Base-by-base conservation (phyloP, 2,797 vertebrate genomes). In the Gymnodraco acuticeps region DNA sequence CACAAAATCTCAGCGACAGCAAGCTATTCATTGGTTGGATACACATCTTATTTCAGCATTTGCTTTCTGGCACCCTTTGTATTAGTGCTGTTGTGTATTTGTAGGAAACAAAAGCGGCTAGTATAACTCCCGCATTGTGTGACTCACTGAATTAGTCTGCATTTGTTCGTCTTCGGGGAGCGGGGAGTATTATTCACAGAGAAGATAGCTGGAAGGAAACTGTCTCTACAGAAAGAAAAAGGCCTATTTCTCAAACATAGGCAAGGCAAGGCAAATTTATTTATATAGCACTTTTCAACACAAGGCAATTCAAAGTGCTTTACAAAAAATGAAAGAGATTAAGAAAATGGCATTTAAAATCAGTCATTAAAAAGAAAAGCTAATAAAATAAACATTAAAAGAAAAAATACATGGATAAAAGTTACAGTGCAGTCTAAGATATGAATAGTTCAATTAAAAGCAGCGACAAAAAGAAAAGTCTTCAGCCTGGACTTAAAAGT, bases 91-190 rank as follows among this genome's bases (percentile, higher is more conserved):
- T 50, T 54, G 78, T 70, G 70, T 70, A 4, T 82, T 73, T 56
- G 45, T 43, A 12, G 51, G 53, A 66, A 73, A 85, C 64, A 81
- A 81, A 79, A 51, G 80, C 13, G 45, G 62, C 56, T 90, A 86
- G 75, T 68, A 13, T 77, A 81, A 87, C 78, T 70, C 52, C 5
- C 13, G 53, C 73, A 59, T 52, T 54, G 79, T 74, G 76, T 72
- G 46, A 64, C 61, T 66, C 56, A 84, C 55, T 78, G 80, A 87
- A 84, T 84, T 76, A 59, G 75, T 55, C 5, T 45, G 43, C 72
- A 83, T 38, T 78, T 83, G 75, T 83, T 74, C 33, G 70, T 80
- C 82, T 43, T 64, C 52, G 0, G 76, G 77, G 76, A 83, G 48
- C 1, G 1, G 54, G 38, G 56, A 80, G n/a, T 68, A 59, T 66